Evolutionary conservation across 1,140 invertebrate genomes (phyloP).

Genomic region (Drosophila rhopaloa): DNA sequence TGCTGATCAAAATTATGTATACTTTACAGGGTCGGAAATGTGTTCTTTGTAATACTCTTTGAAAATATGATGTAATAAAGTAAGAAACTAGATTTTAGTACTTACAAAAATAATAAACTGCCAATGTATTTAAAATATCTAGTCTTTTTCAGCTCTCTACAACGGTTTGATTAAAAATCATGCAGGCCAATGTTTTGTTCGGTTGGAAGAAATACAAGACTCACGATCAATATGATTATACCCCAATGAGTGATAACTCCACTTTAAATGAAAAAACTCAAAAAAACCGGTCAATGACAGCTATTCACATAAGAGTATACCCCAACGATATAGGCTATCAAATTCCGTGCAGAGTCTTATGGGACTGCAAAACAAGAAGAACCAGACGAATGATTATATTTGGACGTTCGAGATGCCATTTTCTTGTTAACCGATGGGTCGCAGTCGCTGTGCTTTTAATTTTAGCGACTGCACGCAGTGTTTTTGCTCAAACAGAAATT

Average conservation of each 20-base stretch:
- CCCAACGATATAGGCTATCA: constrained; percentile 1
- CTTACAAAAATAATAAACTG: no score
- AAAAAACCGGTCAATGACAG: background rate
- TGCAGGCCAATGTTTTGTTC: constrained; percentile 9
- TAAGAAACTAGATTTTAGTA: no score
- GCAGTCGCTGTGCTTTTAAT: constrained; percentile 29
- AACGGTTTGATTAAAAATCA: constrained; percentile 23
- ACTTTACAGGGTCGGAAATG: no score
- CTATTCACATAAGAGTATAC: constrained; percentile 3
- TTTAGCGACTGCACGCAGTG: constrained; percentile 24
- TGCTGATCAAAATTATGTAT: no score
- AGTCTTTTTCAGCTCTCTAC: constrained; percentile 4
- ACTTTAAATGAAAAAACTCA: background rate
- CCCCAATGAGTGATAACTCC: background rate
- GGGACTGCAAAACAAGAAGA: constrained; percentile 3
- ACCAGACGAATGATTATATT: constrained; percentile 6
- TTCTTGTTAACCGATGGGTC: constrained; percentile 17
- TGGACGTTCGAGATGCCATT: constrained; percentile 2
- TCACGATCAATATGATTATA: background rate
- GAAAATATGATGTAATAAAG: no score
- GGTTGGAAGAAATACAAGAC: constrained; percentile 8
- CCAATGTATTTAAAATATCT: constrained; percentile 3
- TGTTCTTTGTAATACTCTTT: no score
- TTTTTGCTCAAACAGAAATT: constrained; percentile 3
- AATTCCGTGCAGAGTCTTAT: background rate